A percentile compares a stretch with the other conserved stretches of the same genome.
phyloP scores from a whole-genome alignment of 2,797 vertebrate genomes.

The Spinibarbus caldwelli region DNA sequence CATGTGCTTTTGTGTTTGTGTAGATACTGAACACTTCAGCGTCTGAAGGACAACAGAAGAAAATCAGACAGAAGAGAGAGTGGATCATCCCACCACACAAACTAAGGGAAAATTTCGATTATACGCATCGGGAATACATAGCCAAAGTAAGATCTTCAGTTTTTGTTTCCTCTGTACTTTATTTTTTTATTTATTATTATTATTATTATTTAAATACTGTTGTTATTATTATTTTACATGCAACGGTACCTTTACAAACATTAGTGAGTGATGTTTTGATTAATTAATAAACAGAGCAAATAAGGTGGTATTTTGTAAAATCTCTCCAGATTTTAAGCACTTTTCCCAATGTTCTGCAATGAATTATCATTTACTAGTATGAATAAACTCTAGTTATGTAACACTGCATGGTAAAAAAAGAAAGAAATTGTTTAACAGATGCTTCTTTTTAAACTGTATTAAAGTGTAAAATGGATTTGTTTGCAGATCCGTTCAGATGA shows the following conservation, averaged over 20 bases:
- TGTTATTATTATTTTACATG: background rate
- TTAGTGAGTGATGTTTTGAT: background rate
- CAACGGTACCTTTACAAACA: background rate
- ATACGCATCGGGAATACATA: constrained; percentile 76
- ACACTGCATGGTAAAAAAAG: background rate
- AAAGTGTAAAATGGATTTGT: background rate
- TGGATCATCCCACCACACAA: constrained; percentile 85
- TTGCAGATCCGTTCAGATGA: constrained; percentile 91
- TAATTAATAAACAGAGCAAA: background rate
- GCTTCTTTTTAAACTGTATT: background rate
- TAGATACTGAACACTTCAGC: constrained; percentile 64
- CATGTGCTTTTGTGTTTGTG: constrained; percentile 21
- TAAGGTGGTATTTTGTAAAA: background rate
- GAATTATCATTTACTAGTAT: background rate
- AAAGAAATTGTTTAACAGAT: background rate
- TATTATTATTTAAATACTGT: too few species aligned
- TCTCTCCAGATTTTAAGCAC: background rate
- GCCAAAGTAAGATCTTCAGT: constrained; percentile 81
- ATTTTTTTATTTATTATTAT: too few species aligned
- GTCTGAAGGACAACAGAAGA: constrained; percentile 47
- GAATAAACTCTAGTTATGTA: background rate
- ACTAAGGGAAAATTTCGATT: constrained; percentile 84
- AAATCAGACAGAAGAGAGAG: constrained; percentile 82
- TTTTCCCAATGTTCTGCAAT: background rate
- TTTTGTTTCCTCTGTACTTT: background rate